A percentile compares a stretch with the other conserved stretches of the same genome.
Conservation (phyloP, 2,888 invertebrate species). For the Drosophila picticornis region DNA sequence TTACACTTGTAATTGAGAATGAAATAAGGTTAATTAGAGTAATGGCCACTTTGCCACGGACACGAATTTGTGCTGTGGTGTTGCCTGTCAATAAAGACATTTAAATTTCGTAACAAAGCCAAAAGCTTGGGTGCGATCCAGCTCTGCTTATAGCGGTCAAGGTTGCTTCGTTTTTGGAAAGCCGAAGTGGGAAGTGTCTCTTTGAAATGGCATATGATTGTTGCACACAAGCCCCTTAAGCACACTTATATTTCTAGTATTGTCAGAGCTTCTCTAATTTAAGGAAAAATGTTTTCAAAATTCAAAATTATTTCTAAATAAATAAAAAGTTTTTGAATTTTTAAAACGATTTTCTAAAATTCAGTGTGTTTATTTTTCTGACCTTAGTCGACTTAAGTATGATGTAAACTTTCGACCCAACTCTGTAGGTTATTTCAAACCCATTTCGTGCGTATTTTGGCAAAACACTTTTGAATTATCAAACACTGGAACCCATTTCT, state of each 20-base stretch:
- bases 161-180: constrained; percentile 50
- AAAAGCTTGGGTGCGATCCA: constrained; percentile 2
- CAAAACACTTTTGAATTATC: constrained; percentile 56
- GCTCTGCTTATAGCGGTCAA: constrained; percentile 54
- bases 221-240: constrained; percentile 42
- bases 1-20: constrained; percentile 77
- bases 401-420: constrained; percentile 15
- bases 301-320: background rate
- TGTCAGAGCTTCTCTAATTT: too few relatives aligned
- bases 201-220: constrained; percentile 23
- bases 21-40: constrained; percentile 81
- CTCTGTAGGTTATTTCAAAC: constrained; percentile 16
- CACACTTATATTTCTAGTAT: background rate
- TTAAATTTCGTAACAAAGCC: constrained; percentile 46
- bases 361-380: background rate
- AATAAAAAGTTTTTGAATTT: background rate
- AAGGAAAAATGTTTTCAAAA: too few relatives aligned
- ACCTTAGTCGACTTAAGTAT: constrained; percentile 51
- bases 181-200: constrained; percentile 3
- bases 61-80: constrained; percentile 6
- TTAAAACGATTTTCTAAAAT: background rate
- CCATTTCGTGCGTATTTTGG: constrained; percentile 19
- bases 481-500: constrained; percentile 67
- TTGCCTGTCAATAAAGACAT: constrained; percentile 44
- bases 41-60: constrained; percentile 68